A percentile compares a stretch with the other conserved stretches of the same genome.
These are phyloP conservation scores for Drosophila athabasca DNA, from an alignment of 1,140 invertebrate genomes.

Conservation along the genomic window DNA sequence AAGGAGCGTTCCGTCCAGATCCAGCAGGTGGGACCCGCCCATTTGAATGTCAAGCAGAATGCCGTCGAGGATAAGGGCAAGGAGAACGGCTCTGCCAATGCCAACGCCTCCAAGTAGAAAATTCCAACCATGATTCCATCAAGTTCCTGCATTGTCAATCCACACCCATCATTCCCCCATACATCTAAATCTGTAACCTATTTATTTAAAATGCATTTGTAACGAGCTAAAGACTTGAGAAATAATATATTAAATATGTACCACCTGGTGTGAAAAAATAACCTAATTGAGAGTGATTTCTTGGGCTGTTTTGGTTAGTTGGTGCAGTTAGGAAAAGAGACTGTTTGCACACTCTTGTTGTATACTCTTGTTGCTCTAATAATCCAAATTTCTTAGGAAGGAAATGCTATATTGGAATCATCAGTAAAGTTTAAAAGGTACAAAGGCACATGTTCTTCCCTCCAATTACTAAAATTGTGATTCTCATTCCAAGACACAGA, in stretches of 20 bases:
- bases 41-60: constrained; percentile 55
- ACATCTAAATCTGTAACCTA: constrained; percentile 1
- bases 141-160: background rate
- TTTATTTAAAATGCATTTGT: constrained; percentile 41
- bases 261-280: constrained; percentile 28
- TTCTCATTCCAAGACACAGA: no score
- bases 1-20: constrained; percentile 66
- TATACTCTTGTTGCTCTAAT: no score
- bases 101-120: constrained; percentile 36
- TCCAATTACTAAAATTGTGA: no score
- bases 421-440: no score
- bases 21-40: constrained; percentile 60
- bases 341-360: no score
- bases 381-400: no score
- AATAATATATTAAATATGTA: constrained; percentile 32
- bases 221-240: constrained; percentile 45
- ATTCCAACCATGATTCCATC: background rate
- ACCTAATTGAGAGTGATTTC: background rate
- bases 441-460: no score
- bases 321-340: no score
- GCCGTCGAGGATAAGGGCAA: constrained; percentile 30
- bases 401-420: no score
- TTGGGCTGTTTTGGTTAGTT: no score
- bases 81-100: constrained; percentile 35
- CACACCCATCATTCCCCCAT: constrained; percentile 18